Evolutionary conservation across 2,888 invertebrate species (phyloP), one percentile per base, ranked within the genome.

Genomic region (Theodoxus fluviatilis): DNA sequence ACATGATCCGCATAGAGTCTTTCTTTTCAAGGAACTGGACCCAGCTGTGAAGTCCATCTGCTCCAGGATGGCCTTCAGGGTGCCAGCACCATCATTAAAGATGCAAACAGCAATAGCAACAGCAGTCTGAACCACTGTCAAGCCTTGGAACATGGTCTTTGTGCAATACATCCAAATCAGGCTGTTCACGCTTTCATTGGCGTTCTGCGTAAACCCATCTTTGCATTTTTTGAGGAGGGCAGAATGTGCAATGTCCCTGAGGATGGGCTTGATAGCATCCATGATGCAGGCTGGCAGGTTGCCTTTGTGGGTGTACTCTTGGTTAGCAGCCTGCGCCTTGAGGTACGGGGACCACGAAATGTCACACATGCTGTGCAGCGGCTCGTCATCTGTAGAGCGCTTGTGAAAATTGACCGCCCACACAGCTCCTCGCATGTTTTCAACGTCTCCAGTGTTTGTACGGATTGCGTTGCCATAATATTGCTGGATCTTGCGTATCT

Each of bases 201-300:
- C 15, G 25, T 64, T 40, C 7, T 64, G 64, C 2, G 43, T 40
- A 43, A 28, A 64, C 6, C 64, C 43, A 2, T 64, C 64, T 28
- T 40, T 28, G 43, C 64, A 43, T 28, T 35, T 38, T 1, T 3
- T 22, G 25, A 64, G 64, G 3, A 64, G 25, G 2, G 38, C 40
- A 3, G 64, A 40, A 3, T 18, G 18, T 18, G 43, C 64, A 28
- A 64, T 12, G 25, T 64, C 43, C 18, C 28, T 64, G 25, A 64
- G 43, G 2, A 64, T 40, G n/a, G 64, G 64, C 18, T 64, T 64
- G 43, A 64, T 64, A 43, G 43, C 64, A 64, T 64, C 64, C 64
- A 64, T 64, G 9, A 64, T n/a, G 9, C 22, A 6, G 25, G n/a
- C 15, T 40, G 43, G 64, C 64, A 64, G 38, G 28, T 22, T 6